These are phyloP conservation scores for Oostethus manadensis DNA, from an alignment of 2,113 vertebrate genomes.

Conservation along the genomic window DNA sequence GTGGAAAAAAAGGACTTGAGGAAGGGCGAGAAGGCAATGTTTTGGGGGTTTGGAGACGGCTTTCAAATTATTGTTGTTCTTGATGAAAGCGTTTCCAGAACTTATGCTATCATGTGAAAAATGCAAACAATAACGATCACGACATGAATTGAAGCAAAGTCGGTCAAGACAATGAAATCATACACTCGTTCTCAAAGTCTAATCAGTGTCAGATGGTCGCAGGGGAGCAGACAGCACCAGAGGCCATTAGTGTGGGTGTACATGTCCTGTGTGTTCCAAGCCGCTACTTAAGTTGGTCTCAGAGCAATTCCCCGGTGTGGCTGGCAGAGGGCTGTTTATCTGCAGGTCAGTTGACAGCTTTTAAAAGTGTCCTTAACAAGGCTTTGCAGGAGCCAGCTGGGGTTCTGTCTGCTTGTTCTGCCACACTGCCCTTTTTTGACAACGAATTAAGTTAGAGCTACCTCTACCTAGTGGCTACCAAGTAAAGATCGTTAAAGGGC, in stretches of 20 bases:
- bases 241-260: conserved; percentile 64
- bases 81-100: conserved; percentile 41
- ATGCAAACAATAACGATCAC: conserved; percentile 51
- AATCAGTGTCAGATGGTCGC: conserved; percentile 69
- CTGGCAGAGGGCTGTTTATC: conserved; percentile 71
- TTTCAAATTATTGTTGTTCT: conserved; percentile 40
- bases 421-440: conserved; percentile 10
- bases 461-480: neutral
- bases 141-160: conserved; percentile 30
- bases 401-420: conserved; percentile 47
- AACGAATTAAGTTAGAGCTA: too few relatives aligned
- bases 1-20: conserved; percentile 16
- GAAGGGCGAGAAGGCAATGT: conserved; percentile 15
- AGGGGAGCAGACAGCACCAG: conserved; percentile 51
- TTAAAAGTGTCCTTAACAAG: conserved; percentile 72
- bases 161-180: conserved; percentile 39
- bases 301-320: conserved; percentile 50
- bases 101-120: conserved; percentile 38
- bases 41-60: conserved; percentile 1
- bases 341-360: conserved; percentile 74
- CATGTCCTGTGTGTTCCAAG: conserved; percentile 38
- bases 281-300: conserved; percentile 50
- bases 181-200: conserved; percentile 27
- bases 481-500: conserved; percentile 23
- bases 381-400: conserved; percentile 60